phyloP scores from a whole-genome alignment of 1,140 invertebrate genomes.

The Achroia grisella region DNA sequence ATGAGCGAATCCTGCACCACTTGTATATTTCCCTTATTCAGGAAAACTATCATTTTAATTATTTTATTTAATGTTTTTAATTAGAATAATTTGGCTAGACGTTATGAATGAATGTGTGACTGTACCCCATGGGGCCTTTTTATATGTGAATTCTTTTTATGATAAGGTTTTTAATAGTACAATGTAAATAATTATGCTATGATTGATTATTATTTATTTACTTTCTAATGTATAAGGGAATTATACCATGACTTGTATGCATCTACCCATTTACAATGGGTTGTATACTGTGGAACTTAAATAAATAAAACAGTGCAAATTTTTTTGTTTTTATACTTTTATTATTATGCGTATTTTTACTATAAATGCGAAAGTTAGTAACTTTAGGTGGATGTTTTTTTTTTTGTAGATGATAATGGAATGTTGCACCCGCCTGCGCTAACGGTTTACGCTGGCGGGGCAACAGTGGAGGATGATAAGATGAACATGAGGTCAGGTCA shows the following conservation, averaged over 20 bases:
- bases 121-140: constrained; percentile 7
- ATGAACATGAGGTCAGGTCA: too few species aligned
- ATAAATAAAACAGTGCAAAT: constrained; percentile 4
- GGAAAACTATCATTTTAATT: constrained; percentile 11
- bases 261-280: constrained; percentile 12
- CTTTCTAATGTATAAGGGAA: constrained; percentile 38
- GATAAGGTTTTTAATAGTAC: constrained; percentile 31
- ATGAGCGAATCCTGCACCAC: not conserved
- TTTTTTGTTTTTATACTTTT: not conserved
- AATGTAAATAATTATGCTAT: constrained; percentile 53
- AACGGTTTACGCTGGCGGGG: too few species aligned
- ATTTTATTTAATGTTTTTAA: not conserved
- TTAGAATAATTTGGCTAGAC: not conserved
- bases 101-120: constrained; percentile 28
- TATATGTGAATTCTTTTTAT: constrained; percentile 14
- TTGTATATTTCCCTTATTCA: constrained; percentile 32
- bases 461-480: too few species aligned
- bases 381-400: too few species aligned
- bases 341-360: too few species aligned
- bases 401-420: too few species aligned
- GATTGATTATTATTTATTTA: constrained; percentile 19
- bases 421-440: too few species aligned
- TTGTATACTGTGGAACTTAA: constrained; percentile 17
- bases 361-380: too few species aligned
- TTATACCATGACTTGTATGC: constrained; percentile 16